Conservation (phyloP, 2,888 invertebrate genomes). For the Rotaria socialis region DNA sequence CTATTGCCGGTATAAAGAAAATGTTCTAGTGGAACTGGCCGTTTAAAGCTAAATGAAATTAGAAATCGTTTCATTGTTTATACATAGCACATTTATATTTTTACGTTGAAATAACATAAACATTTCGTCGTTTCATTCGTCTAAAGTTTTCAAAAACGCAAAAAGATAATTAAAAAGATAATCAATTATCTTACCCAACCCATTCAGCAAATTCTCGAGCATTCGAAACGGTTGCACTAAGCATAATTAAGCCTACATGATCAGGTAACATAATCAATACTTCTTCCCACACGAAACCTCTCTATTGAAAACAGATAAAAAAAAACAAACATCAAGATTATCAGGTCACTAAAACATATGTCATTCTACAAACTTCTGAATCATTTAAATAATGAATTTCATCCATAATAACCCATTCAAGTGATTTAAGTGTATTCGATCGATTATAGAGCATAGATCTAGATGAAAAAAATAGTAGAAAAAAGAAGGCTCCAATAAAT, state of each 20-base stretch:
- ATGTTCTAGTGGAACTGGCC: slow-evolving; percentile 92
- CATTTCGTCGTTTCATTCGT: slow-evolving; percentile 67
- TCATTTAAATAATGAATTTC: slow-evolving; percentile 99
- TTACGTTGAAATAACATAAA: slow-evolving; percentile 81
- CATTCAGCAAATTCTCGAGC: slow-evolving; percentile 81
- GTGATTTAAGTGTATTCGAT: slow-evolving; percentile 85
- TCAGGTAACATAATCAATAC: slow-evolving; percentile 87
- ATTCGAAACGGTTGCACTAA: slow-evolving; percentile 97
- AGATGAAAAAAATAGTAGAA: not conserved
- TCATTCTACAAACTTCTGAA: slow-evolving; percentile 67
- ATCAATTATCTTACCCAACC: slow-evolving; percentile 61
- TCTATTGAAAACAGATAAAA: slow-evolving; percentile 63
- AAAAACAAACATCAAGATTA: too few species aligned
- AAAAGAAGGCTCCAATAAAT: too few species aligned
- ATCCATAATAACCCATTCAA: slow-evolving; percentile 97
- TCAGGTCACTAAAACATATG: not conserved
- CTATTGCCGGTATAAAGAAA: slow-evolving; percentile 45
- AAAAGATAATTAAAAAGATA: not conserved
- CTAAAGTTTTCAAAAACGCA: not conserved
- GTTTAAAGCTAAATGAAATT: slow-evolving; percentile 67
- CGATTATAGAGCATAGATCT: slow-evolving; percentile 86
- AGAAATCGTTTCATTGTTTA: slow-evolving; percentile 62
- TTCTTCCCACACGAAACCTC: slow-evolving; percentile 99
- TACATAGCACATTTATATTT: not conserved
- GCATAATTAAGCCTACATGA: slow-evolving; percentile 88